Percentiles rank a stretch among this genome's conserved stretches.
These are phyloP conservation scores for Malacoraja senta DNA, from an alignment of 2,797 vertebrate species.

Conservation along the genomic window DNA sequence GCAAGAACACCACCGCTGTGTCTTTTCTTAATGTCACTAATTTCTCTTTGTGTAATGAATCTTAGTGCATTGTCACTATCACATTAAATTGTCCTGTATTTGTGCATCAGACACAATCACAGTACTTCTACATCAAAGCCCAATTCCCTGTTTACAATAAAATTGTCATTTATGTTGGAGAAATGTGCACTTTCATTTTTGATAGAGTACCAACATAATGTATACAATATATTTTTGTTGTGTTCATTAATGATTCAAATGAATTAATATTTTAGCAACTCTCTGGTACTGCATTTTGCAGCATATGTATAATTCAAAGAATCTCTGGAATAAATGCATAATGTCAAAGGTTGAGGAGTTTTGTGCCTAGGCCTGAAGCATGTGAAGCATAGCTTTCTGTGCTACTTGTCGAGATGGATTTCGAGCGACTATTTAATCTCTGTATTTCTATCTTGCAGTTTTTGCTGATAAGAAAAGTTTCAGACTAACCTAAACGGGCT, in stretches of 20 bases:
- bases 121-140: background rate
- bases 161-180: background rate
- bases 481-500: background rate
- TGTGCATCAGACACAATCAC: background rate
- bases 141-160: constrained; percentile 1
- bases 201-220: background rate
- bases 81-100: constrained; percentile 2
- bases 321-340: constrained; percentile 56
- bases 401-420: background rate
- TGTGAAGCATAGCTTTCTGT: constrained; percentile 44
- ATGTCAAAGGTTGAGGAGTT: constrained; percentile 53
- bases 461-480: background rate
- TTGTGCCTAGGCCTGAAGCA: constrained; percentile 55
- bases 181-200: background rate
- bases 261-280: constrained; percentile 10
- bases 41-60: background rate
- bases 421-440: background rate
- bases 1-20: background rate
- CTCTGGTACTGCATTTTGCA: background rate
- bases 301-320: constrained; percentile 48
- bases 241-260: constrained; percentile 27
- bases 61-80: background rate
- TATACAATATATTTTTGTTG: constrained; percentile 15
- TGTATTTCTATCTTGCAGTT: background rate
- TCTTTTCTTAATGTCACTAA: background rate